A percentile compares a stretch with the other conserved stretches of the same genome.
Conservation (phyloP, 2,888 invertebrate genomes). For the Lasioglossum lativentre region DNA sequence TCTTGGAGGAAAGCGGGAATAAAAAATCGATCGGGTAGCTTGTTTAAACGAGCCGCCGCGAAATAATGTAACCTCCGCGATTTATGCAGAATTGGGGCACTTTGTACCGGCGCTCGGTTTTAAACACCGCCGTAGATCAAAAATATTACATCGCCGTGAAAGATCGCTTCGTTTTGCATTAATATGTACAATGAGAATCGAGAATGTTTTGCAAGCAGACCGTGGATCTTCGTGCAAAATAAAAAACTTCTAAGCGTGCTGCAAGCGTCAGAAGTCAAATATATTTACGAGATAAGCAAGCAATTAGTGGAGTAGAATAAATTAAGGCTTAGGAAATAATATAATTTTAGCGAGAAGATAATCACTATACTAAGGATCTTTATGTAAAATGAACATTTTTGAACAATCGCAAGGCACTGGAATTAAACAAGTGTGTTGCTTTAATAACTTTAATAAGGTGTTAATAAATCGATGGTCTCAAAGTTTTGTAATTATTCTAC, state of each 20-base stretch:
- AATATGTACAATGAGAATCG: neutral
- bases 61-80: slow-evolving; percentile 2
- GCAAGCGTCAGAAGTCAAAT: neutral
- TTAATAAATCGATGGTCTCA: too few species aligned
- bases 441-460: too few species aligned
- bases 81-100: neutral
- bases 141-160: neutral
- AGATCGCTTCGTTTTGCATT: neutral
- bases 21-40: neutral
- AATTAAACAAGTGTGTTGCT: too few species aligned
- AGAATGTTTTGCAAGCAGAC: neutral
- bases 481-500: too few species aligned
- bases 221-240: neutral
- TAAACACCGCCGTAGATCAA: neutral
- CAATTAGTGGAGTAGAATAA: too few species aligned
- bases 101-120: neutral
- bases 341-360: too few species aligned
- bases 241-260: neutral
- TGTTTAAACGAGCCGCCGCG: neutral
- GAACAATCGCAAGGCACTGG: too few species aligned
- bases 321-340: too few species aligned
- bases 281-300: neutral
- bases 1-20: neutral
- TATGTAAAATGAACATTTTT: too few species aligned
- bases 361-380: too few species aligned